A percentile compares a stretch with the other conserved stretches of the same genome.
Conservation (phyloP, 2,888 invertebrate species). For the Eurytoma californica region DNA sequence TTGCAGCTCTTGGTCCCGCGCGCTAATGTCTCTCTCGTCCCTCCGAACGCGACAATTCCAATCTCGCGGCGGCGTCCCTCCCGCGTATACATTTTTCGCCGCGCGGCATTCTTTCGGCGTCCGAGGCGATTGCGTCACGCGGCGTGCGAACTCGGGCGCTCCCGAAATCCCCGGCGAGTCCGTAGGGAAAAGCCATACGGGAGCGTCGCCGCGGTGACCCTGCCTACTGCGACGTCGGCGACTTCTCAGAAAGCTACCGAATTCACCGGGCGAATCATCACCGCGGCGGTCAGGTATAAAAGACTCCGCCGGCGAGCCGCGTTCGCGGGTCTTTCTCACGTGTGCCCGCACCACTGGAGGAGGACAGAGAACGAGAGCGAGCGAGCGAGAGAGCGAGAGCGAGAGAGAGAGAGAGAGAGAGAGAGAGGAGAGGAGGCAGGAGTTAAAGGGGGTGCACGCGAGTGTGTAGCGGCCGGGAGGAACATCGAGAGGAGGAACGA, state of each 20-base stretch:
- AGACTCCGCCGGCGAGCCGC: not conserved
- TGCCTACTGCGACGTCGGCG: not conserved
- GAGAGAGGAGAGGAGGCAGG: constrained; percentile 48
- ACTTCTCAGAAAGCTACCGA: constrained; percentile 48
- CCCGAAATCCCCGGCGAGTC: constrained; percentile 25
- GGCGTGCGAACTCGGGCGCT: constrained; percentile 46
- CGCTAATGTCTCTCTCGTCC: constrained; percentile 33
- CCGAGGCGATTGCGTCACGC: not conserved
- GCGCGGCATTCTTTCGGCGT: constrained; percentile 38
- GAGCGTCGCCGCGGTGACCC: constrained; percentile 10
- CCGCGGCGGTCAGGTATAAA: not conserved
- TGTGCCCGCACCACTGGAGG: constrained; percentile 15
- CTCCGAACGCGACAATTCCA: constrained; percentile 50
- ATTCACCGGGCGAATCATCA: constrained; percentile 38
- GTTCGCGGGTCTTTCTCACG: constrained; percentile 39
- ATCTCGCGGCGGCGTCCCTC: constrained; percentile 30
- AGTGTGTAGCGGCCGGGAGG: constrained; percentile 25
- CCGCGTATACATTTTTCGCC: constrained; percentile 43
- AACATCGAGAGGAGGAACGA: constrained; percentile 43
- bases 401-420: constrained; percentile 54
- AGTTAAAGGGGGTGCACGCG: constrained; percentile 43
- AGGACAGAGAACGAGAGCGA: constrained; percentile 59
- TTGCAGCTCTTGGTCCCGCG: not conserved
- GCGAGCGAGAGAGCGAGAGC: constrained; percentile 59
- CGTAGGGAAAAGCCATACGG: constrained; percentile 1